Percentiles rank a stretch among this genome's conserved stretches.
These are phyloP conservation scores for Porites lobata DNA, from an alignment of 92 coral and sea anemone genomes.

Conservation along the genomic window DNA sequence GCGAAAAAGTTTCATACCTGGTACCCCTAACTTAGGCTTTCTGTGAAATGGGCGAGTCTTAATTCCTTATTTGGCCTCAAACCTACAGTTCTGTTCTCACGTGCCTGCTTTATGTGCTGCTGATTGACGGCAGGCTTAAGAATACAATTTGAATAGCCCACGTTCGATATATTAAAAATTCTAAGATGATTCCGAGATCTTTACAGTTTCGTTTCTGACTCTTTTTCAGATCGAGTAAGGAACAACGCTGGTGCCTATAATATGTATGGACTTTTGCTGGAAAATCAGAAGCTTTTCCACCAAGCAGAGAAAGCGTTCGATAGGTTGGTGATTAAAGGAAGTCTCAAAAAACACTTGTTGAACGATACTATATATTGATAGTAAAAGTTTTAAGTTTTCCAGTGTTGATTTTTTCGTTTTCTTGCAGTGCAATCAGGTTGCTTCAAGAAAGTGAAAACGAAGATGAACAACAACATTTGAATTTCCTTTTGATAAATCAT, in stretches of 20 bases:
- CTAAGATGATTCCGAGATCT: too few relatives aligned
- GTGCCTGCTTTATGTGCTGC: too few relatives aligned
- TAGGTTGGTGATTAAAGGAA: slow-evolving; percentile 53
- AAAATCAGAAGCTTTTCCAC: slow-evolving; percentile 79
- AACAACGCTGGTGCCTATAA: slow-evolving; percentile 88
- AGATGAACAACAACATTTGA: slow-evolving; percentile 57
- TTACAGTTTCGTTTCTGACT: background rate
- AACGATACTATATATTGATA: too few relatives aligned
- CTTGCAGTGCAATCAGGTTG: slow-evolving; percentile 71
- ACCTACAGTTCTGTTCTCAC: too few relatives aligned
- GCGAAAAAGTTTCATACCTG: too few relatives aligned
- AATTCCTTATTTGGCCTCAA: too few relatives aligned
- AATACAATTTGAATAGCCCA: too few relatives aligned
- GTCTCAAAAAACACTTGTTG: too few relatives aligned
- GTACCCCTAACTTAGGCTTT: too few relatives aligned
- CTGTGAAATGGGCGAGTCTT: too few relatives aligned
- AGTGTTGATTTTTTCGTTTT: slow-evolving; percentile 2
- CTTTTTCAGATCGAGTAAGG: slow-evolving; percentile 81
- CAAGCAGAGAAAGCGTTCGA: slow-evolving; percentile 91
- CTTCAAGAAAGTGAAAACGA: slow-evolving; percentile 58
- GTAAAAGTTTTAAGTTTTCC: background rate
- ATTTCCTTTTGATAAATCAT: slow-evolving; percentile 81
- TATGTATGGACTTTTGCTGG: slow-evolving; percentile 90
- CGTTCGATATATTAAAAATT: too few relatives aligned
- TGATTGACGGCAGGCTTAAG: too few relatives aligned